phyloP scores from a whole-genome alignment of 2,888 invertebrate genomes.

The Ormia ochracea region DNA sequence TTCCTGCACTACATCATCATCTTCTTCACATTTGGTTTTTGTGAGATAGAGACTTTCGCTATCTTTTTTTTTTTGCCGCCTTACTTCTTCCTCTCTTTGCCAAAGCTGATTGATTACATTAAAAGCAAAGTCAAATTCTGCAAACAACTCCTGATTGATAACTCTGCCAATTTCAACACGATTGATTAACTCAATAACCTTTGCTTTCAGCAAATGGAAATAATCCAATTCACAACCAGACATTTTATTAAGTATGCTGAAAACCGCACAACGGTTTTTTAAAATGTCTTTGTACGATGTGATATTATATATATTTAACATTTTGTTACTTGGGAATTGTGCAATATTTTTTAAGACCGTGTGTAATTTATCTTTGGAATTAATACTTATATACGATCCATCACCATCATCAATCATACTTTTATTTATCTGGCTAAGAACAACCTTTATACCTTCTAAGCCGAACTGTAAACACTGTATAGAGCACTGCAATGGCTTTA shows the following conservation, averaged over 20 bases:
- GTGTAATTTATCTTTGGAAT: slow-evolving; percentile 67
- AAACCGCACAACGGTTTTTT: slow-evolving; percentile 68
- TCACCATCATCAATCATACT: slow-evolving; percentile 43
- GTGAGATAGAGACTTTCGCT: slow-evolving; percentile 87
- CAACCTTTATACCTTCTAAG: slow-evolving; percentile 79
- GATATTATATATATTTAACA: slow-evolving; percentile 67
- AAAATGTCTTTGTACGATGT: slow-evolving; percentile 61
- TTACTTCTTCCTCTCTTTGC: slow-evolving; percentile 85
- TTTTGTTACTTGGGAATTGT: slow-evolving; percentile 71
- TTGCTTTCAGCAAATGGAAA: slow-evolving; percentile 82
- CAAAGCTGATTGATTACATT: slow-evolving; percentile 83
- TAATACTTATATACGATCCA: slow-evolving; percentile 62
- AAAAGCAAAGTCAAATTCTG: slow-evolving; percentile 79
- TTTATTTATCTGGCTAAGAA: slow-evolving; percentile 76
- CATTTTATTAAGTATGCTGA: slow-evolving; percentile 69
- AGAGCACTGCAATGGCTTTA: slow-evolving; percentile 83
- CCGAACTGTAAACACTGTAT: slow-evolving; percentile 83
- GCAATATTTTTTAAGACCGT: slow-evolving; percentile 69
- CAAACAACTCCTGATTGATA: slow-evolving; percentile 77
- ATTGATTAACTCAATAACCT: slow-evolving; percentile 83
- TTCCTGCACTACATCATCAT: slow-evolving; percentile 83
- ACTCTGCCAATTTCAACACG: slow-evolving; percentile 79
- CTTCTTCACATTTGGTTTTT: slow-evolving; percentile 82
- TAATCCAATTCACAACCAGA: slow-evolving; percentile 70
- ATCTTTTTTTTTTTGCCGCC: slow-evolving; percentile 82